Conservation (phyloP, 92 coral and sea anemone species). For the Palythoa grandiflora region DNA sequence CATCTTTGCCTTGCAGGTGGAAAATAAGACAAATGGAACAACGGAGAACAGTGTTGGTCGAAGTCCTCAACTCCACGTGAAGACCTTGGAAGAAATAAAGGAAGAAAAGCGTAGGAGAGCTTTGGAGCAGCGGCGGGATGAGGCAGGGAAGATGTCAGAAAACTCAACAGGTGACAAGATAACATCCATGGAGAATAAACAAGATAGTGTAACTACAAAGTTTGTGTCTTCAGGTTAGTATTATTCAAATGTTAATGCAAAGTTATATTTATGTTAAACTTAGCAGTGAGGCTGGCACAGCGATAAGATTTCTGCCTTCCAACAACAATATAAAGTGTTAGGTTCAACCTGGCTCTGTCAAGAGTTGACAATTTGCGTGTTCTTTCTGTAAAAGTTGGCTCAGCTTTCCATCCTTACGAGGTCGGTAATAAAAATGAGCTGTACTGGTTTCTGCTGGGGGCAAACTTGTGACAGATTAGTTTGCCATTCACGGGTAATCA, state of each 20-base stretch:
- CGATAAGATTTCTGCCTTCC: too few species aligned
- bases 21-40: constrained; percentile 7
- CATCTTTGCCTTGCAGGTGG: neutral
- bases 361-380: too few species aligned
- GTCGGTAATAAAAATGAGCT: too few species aligned
- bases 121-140: neutral
- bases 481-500: too few species aligned
- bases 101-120: constrained; percentile 63
- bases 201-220: neutral
- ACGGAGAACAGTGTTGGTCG: neutral
- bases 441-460: too few species aligned
- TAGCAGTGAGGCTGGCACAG: too few species aligned
- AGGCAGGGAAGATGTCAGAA: neutral
- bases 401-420: too few species aligned
- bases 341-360: too few species aligned
- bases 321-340: too few species aligned
- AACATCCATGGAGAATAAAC: neutral
- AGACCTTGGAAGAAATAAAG: constrained; percentile 77
- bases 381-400: too few species aligned
- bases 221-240: neutral
- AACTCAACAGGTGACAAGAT: neutral
- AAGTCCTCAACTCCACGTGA: constrained; percentile 55
- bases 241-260: neutral
- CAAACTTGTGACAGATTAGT: too few species aligned
- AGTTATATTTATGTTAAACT: neutral